Evolutionary conservation across 2,113 vertebrate species (phyloP).

Genomic region (Manacus vitellinus): DNA sequence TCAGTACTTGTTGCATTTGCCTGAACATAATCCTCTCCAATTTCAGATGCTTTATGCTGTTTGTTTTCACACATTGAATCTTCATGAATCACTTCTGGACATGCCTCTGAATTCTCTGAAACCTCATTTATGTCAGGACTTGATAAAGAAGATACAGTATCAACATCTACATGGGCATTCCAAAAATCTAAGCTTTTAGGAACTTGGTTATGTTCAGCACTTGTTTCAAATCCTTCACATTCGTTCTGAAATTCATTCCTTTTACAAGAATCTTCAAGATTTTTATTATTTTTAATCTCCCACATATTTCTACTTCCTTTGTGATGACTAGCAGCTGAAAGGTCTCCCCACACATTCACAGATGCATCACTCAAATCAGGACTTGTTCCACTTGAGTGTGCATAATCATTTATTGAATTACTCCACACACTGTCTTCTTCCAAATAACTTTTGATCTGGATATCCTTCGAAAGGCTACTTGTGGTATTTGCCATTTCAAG

Average conservation of each 20-base stretch:
- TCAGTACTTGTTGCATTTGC: background rate
- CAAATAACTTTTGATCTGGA: constrained; percentile 35
- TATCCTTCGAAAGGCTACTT: constrained; percentile 10
- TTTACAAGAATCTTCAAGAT: constrained; percentile 7
- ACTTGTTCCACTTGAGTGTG: constrained; percentile 79
- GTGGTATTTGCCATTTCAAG: constrained; percentile 30
- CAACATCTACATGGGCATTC: constrained; percentile 73
- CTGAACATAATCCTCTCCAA: background rate
- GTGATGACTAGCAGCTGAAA: background rate
- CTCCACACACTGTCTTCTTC: constrained; percentile 75
- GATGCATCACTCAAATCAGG: constrained; percentile 76
- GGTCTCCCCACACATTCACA: constrained; percentile 56
- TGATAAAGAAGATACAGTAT: constrained; percentile 75
- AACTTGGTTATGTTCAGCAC: constrained; percentile 24
- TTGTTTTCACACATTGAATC: background rate
- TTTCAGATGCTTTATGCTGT: background rate
- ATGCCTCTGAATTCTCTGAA: constrained; percentile 49
- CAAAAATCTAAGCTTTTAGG: constrained; percentile 75
- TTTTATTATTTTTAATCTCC: background rate
- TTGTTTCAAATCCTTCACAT: constrained; percentile 23
- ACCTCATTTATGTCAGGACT: constrained; percentile 73
- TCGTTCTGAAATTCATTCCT: background rate
- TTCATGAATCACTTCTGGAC: background rate
- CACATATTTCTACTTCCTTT: background rate
- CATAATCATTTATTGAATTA: constrained; percentile 79